Conservation (phyloP, 2,113 vertebrate species). For the Bothrops jararaca region DNA sequence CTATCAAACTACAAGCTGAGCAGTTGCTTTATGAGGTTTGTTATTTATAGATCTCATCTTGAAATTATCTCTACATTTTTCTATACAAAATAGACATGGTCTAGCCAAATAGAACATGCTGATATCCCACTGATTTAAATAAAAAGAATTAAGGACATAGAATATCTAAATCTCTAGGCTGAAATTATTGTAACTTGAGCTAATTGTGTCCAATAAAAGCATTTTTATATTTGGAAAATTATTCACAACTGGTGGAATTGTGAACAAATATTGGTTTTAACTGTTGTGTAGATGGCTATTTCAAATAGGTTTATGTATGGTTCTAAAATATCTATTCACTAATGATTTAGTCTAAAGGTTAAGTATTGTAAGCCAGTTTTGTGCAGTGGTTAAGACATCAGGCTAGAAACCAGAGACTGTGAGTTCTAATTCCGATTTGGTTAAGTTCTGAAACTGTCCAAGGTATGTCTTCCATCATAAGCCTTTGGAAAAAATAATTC, state of each 20-base stretch:
- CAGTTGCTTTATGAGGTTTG: not conserved
- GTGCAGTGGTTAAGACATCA: not conserved
- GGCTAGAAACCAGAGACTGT: not conserved
- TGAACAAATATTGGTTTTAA: not conserved
- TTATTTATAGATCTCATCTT: not conserved
- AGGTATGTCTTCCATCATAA: conserved; percentile 10
- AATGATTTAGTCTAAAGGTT: not conserved
- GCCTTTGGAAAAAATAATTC: not conserved
- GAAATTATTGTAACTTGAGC: not conserved
- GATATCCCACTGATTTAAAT: not conserved
- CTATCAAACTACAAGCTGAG: not conserved
- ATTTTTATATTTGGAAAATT: not conserved
- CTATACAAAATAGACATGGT: not conserved
- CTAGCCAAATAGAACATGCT: not conserved
- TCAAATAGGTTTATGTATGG: not conserved
- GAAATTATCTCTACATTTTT: not conserved
- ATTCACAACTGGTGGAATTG: not conserved
- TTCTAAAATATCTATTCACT: not conserved
- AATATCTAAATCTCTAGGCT: not conserved
- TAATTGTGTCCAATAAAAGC: not conserved
- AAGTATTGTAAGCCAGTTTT: not conserved
- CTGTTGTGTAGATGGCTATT: not conserved
- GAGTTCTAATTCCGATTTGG: not conserved
- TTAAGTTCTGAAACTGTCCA: conserved; percentile 26
- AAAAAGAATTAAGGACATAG: not conserved